Evolutionary conservation across 2,888 invertebrate species (phyloP).

Genomic region (Synanthedon andrenaeformis): DNA sequence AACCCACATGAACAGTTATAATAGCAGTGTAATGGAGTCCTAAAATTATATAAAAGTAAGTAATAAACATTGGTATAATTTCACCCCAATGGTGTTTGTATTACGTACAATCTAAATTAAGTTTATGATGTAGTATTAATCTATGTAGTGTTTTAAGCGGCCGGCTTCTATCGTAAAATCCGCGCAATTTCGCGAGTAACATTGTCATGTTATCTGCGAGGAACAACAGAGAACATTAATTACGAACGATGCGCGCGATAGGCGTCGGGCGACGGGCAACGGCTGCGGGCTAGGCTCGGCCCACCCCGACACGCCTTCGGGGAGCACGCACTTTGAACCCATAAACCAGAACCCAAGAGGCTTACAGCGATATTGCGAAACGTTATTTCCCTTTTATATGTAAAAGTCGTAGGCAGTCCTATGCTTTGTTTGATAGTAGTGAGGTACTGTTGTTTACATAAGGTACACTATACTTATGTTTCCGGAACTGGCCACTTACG

Average conservation of each 20-base stretch:
- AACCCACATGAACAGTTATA: too few relatives aligned
- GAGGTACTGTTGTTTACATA: too few relatives aligned
- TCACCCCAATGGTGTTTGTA: too few relatives aligned
- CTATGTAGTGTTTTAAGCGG: background rate
- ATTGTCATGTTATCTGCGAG: background rate
- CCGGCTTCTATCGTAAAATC: background rate
- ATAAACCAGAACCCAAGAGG: constrained; percentile 19
- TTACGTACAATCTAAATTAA: background rate
- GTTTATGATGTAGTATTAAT: background rate
- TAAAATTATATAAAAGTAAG: too few relatives aligned
- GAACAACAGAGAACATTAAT: constrained; percentile 24
- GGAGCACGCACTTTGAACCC: constrained; percentile 20
- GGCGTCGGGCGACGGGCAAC: background rate
- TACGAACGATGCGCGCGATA: constrained; percentile 23
- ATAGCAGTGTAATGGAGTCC: too few relatives aligned
- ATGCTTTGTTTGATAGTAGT: too few relatives aligned
- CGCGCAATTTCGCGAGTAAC: background rate
- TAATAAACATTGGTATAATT: too few relatives aligned
- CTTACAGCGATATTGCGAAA: constrained; percentile 11
- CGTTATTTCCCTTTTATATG: too few relatives aligned
- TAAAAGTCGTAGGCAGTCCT: too few relatives aligned
- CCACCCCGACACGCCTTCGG: constrained; percentile 19
- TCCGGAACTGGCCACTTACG: too few relatives aligned
- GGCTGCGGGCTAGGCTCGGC: constrained; percentile 9
- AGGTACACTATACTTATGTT: too few relatives aligned